Percentiles rank a stretch among this genome's conserved stretches.
Evolutionary conservation across 2,113 vertebrate species (phyloP).

Genomic region (Agapornis roseicollis): DNA sequence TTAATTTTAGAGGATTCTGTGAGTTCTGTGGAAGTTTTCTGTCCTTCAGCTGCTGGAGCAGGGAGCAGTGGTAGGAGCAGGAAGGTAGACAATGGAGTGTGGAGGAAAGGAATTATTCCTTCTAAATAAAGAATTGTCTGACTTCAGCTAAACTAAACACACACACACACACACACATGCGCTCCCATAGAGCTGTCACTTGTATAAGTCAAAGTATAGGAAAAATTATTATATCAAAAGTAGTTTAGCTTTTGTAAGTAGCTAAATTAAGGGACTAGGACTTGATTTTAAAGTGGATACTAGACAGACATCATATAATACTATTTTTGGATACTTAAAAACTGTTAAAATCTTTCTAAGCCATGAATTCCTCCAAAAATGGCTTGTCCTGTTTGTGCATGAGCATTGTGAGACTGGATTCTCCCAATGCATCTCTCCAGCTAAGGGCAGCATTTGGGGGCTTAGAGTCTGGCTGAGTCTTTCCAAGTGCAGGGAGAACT

Average conservation of each 20-base stretch:
- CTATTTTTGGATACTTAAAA: not conserved
- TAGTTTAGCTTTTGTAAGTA: not conserved
- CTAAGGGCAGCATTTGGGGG: not conserved
- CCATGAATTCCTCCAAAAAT: not conserved
- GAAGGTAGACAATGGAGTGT: not conserved
- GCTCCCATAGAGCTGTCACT: not conserved
- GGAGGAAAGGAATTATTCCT: not conserved
- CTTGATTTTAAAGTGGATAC: not conserved
- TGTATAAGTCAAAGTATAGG: not conserved
- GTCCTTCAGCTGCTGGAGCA: not conserved
- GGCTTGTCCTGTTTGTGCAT: not conserved
- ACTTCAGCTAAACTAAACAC: not conserved
- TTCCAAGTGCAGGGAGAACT: not conserved
- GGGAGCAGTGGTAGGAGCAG: not conserved
- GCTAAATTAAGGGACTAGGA: not conserved
- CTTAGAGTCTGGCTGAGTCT: not conserved
- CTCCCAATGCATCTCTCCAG: rapidly evolving
- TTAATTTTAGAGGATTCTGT: not conserved
- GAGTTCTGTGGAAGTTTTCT: not conserved
- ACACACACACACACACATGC: not conserved
- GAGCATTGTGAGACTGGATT: not conserved
- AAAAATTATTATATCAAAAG: not conserved
- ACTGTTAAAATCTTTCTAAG: not conserved
- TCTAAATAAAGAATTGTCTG: not conserved
- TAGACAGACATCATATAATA: not conserved